phyloP scores from a whole-genome alignment of 2,113 vertebrate species.

The Vidua chalybeata region DNA sequence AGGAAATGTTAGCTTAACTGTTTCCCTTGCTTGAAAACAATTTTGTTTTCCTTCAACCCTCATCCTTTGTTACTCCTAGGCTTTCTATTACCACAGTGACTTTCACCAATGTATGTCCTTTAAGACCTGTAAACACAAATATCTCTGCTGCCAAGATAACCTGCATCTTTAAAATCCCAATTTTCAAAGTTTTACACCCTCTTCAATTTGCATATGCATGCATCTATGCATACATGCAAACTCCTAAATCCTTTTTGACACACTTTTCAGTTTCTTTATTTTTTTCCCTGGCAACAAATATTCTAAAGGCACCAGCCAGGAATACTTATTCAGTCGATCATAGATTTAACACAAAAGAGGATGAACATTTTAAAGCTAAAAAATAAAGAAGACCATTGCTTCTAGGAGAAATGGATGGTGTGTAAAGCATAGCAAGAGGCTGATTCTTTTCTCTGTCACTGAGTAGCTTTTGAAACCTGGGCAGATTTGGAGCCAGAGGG shows the following conservation, averaged over 20 bases:
- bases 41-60: background rate
- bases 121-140: background rate
- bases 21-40: background rate
- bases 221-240: background rate
- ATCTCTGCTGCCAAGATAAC: background rate
- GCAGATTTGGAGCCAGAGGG: background rate
- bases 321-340: background rate
- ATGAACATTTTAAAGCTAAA: background rate
- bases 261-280: background rate
- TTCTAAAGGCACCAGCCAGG: background rate
- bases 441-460: background rate
- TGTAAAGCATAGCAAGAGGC: background rate
- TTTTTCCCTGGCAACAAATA: background rate
- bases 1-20: background rate
- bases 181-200: background rate
- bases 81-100: background rate
- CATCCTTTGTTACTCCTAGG: background rate
- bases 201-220: background rate
- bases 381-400: background rate
- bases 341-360: background rate
- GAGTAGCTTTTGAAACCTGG: background rate
- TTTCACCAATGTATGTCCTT: background rate
- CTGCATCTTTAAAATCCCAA: background rate
- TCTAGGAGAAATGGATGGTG: background rate
- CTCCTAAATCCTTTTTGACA: background rate